These are phyloP conservation scores for Ichneumoninae sp. DNA, from an alignment of 2,888 invertebrate species.

Conservation along the genomic window DNA sequence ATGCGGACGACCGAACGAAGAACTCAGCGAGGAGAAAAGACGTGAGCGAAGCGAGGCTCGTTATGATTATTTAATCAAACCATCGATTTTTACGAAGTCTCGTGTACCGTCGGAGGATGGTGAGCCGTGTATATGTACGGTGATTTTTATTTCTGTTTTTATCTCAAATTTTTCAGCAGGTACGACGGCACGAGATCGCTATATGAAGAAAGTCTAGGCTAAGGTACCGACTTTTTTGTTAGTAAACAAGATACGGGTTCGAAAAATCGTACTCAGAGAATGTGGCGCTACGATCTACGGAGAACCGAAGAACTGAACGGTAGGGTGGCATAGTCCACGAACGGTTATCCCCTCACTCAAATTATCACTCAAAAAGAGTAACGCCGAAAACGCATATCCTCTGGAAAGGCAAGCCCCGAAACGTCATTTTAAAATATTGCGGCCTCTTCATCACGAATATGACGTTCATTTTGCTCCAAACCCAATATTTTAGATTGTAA, in stretches of 20 bases:
- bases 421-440: no score
- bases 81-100: conserved; percentile 14
- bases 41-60: conserved; percentile 1
- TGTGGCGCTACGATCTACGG: background rate
- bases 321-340: no score
- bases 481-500: no score
- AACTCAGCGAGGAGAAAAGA: background rate
- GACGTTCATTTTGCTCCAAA: no score
- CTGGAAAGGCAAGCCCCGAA: no score
- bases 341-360: no score
- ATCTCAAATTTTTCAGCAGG: background rate
- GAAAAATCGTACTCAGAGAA: background rate
- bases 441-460: no score
- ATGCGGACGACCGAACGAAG: conserved; percentile 13
- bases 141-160: conserved; percentile 7
- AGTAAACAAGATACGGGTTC: background rate
- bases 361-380: no score
- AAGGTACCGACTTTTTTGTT: background rate
- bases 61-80: conserved; percentile 34
- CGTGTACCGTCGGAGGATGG: background rate
- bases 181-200: background rate
- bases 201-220: background rate
- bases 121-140: background rate
- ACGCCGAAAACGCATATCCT: no score
- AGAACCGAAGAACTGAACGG: background rate